Evolutionary conservation across 2,888 invertebrate species (phyloP), one percentile per base, ranked within the genome.

Genomic region (Biston stratarius): DNA sequence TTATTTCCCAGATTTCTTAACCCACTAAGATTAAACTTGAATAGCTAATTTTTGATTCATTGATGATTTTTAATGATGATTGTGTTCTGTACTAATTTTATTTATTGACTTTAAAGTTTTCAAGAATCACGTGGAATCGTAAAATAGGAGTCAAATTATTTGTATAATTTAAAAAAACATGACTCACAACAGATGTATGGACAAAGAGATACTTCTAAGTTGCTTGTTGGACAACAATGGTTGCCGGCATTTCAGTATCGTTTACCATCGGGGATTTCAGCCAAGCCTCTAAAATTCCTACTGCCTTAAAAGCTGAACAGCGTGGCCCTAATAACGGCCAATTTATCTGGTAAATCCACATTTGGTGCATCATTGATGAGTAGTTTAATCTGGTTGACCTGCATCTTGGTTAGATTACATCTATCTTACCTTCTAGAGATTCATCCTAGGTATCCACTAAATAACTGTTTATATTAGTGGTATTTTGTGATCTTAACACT

Each of bases 251-350:
- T 61, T 61, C 47, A 10, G 47, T 61, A 61, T 61, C 61, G 34
- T 34, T 61, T 33, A 12, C 45, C 53, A 61, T 61, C 61, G 36
- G 53, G 47, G 36, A 40, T 53, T 44, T 45, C 47, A 15, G 61
- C 61, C 61, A 61, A 61, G 61, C 61, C 61, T 61, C 61, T 38
- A 11, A 61, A 61, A 61, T 61, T 38, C 61, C 61, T 10, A 38
- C 1, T 12, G 11, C 61, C 61, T 15, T 55, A 53, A 61, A 55
- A 36, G 61, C 47, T 38, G 45, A 42, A 60, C 51, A 52, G 38
- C 33, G 14, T 34, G 14, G 47, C 33, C 40, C 12, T 36, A 47
- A 11, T 33, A 47, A 36, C 36, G 48, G 40, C 40, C 48, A 59
- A 59, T 59, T 59, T 59, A 59, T 49, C 49, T n/a, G 15, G 59